phyloP scores from a whole-genome alignment of 2,113 vertebrate genomes.

The Pygoscelis adeliae region DNA sequence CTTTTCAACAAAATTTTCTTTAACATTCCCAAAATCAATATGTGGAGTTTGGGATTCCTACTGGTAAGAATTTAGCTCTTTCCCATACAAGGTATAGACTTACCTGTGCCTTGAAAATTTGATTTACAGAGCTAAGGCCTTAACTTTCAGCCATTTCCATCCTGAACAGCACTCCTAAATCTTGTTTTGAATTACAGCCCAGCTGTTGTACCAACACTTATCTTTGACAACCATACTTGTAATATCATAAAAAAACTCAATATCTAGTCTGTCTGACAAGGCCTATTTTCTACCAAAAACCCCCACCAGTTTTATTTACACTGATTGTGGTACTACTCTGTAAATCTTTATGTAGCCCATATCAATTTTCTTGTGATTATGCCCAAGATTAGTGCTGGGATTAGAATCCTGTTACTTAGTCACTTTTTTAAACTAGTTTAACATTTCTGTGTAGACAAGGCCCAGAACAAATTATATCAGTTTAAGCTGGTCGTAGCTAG shows the following conservation, averaged over 20 bases:
- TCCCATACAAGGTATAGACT: not conserved
- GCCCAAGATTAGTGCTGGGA: not conserved
- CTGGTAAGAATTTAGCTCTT: not conserved
- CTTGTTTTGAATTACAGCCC: not conserved
- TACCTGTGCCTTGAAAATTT: not conserved
- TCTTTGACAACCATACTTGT: not conserved
- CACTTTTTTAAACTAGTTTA: not conserved
- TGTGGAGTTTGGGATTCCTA: not conserved
- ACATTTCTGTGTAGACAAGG: not conserved
- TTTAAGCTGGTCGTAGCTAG: conserved; percentile 1
- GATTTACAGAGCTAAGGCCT: not conserved
- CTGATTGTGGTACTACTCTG: not conserved
- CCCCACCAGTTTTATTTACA: not conserved
- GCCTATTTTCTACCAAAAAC: not conserved
- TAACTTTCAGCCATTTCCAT: not conserved
- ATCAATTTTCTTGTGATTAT: not conserved
- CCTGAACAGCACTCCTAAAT: not conserved
- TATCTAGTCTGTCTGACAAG: not conserved
- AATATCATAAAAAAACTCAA: not conserved
- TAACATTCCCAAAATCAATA: not conserved
- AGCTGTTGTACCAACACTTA: not conserved
- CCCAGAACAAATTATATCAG: not conserved
- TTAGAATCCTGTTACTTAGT: not conserved
- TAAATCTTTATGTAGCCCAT: not conserved
- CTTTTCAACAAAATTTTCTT: not conserved